phyloP scores from a whole-genome alignment of 2,888 invertebrate species.

The Dioctria linearis region DNA sequence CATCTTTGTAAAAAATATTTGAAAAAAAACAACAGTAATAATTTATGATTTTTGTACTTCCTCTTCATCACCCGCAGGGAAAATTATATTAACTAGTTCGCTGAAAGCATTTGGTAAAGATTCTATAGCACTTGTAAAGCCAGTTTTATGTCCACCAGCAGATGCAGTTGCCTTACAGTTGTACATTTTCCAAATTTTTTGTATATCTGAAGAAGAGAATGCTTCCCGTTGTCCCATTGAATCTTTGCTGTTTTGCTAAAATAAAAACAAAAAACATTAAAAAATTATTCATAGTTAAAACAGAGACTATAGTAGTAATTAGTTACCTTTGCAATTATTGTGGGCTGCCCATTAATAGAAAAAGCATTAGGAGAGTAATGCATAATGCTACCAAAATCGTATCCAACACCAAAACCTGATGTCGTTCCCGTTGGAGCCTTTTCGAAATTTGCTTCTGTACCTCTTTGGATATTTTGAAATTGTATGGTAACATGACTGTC shows the following conservation, averaged over 20 bases:
- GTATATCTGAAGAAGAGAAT: slow-evolving; percentile 78
- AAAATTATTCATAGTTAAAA: background rate
- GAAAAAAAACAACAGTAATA: background rate
- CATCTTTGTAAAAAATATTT: no score
- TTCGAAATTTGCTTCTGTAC: slow-evolving; percentile 78
- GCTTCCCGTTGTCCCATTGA: slow-evolving; percentile 80
- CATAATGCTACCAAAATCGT: slow-evolving; percentile 88
- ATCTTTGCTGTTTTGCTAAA: slow-evolving; percentile 59
- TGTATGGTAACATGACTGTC: slow-evolving; percentile 74
- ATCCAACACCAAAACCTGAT: slow-evolving; percentile 79
- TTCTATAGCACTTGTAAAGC: slow-evolving; percentile 36
- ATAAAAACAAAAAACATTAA: background rate
- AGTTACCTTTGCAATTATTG: slow-evolving; percentile 81
- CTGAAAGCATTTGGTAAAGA: slow-evolving; percentile 8
- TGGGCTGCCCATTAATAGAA: slow-evolving; percentile 79
- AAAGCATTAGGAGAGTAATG: slow-evolving; percentile 86
- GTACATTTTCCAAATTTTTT: slow-evolving; percentile 81
- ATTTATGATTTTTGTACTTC: slow-evolving; percentile 30
- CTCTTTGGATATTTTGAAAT: slow-evolving; percentile 68
- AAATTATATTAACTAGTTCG: slow-evolving; percentile 30
- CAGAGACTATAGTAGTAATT: no score
- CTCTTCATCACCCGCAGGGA: slow-evolving; percentile 36
- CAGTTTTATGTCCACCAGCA: slow-evolving; percentile 56
- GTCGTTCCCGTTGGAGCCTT: slow-evolving; percentile 74
- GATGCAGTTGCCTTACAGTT: slow-evolving; percentile 71